phyloP scores from a whole-genome alignment of 2,888 invertebrate genomes.

The Empis stercorea region DNA sequence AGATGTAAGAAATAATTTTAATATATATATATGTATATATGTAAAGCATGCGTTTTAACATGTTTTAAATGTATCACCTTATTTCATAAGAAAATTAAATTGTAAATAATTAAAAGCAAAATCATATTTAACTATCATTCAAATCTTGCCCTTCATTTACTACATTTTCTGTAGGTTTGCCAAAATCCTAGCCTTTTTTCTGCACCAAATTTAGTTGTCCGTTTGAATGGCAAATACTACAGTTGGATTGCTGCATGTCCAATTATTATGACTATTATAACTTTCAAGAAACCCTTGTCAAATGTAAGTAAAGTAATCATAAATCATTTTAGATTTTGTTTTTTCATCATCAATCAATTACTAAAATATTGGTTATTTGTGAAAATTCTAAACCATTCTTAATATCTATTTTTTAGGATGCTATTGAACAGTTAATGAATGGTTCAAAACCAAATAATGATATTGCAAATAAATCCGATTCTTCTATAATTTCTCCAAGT shows the following conservation, averaged over 20 bases:
- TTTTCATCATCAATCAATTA: too few relatives aligned
- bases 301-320: conserved; percentile 41
- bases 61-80: too few relatives aligned
- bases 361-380: too few relatives aligned
- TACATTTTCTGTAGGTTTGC: conserved; percentile 38
- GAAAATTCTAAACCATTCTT: too few relatives aligned
- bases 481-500: conserved; percentile 6
- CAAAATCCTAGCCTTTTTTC: conserved; percentile 61
- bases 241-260: conserved; percentile 87
- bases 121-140: background rate
- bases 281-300: conserved; percentile 76
- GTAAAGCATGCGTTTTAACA: background rate
- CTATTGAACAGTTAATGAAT: conserved; percentile 30
- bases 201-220: conserved; percentile 72
- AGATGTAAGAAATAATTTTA: conserved; percentile 33
- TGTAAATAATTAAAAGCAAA: background rate
- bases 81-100: conserved; percentile 9
- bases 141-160: conserved; percentile 27
- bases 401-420: conserved; percentile 23
- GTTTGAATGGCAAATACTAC: conserved; percentile 77
- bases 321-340: too few relatives aligned
- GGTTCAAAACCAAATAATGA: conserved; percentile 18
- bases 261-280: conserved; percentile 72
- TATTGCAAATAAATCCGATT: conserved; percentile 7
- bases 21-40: background rate